Evolutionary conservation across 2,797 vertebrate genomes (phyloP).

Genomic region (Crotalus adamanteus): DNA sequence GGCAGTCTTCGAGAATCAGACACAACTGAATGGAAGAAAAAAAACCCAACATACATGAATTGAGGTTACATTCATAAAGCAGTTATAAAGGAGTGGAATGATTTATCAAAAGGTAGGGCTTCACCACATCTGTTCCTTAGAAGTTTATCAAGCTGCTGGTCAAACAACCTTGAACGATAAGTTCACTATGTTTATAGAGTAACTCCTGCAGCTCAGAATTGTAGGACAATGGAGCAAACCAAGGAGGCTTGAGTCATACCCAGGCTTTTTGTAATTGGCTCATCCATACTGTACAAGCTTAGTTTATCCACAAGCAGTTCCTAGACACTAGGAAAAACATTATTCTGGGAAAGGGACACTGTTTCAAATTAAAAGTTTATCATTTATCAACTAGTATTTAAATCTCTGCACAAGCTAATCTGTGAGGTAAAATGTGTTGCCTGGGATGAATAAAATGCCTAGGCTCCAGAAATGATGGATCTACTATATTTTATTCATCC

Average conservation of each 20-base stretch:
- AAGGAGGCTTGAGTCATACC: background rate
- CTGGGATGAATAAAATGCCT: background rate
- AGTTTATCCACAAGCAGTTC: background rate
- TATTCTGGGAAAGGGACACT: background rate
- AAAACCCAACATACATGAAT: background rate
- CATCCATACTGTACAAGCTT: background rate
- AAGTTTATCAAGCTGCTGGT: background rate
- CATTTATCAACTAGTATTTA: background rate
- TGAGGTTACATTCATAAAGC: background rate
- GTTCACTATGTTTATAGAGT: background rate
- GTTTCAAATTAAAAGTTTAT: background rate
- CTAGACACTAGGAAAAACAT: background rate
- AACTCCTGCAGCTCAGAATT: background rate
- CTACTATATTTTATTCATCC: constrained; percentile 1
- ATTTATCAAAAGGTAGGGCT: background rate
- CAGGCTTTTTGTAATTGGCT: background rate
- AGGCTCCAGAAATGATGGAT: background rate
- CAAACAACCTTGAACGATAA: background rate
- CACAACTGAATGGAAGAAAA: background rate
- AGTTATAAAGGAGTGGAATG: background rate
- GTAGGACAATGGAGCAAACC: background rate
- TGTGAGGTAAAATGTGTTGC: background rate
- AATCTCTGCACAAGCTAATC: background rate
- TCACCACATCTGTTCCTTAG: background rate
- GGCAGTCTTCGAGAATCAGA: background rate